phyloP scores from a whole-genome alignment of 2,888 invertebrate genomes.

The Drosophila gaucha region DNA sequence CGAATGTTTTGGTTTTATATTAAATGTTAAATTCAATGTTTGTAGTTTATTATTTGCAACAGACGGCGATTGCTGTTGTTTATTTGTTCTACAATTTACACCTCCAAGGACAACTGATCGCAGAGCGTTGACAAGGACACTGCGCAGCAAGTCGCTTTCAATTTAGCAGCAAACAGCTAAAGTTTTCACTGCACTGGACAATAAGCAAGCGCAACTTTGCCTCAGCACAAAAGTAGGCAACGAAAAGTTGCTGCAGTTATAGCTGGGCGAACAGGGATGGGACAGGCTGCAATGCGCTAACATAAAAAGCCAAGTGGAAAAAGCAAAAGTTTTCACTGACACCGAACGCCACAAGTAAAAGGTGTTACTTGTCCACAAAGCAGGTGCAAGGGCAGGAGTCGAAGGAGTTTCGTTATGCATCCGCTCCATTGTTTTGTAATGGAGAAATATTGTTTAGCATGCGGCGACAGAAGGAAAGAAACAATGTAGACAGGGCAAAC shows the following conservation, averaged over 20 bases:
- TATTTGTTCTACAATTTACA: conserved; percentile 71
- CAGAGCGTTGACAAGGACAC: conserved; percentile 51
- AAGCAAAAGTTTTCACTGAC: conserved; percentile 68
- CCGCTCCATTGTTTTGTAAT: conserved; percentile 70
- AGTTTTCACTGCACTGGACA: conserved; percentile 63
- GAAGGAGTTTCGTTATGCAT: conserved; percentile 22
- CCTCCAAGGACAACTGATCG: conserved; percentile 57
- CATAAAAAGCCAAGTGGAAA: conserved; percentile 65
- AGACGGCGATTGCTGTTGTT: conserved; percentile 34
- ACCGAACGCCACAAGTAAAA: conserved; percentile 71
- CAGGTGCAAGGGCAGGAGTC: conserved; percentile 13
- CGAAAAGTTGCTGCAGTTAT: conserved; percentile 61
- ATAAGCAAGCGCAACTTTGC: conserved; percentile 58
- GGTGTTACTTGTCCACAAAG: conserved; percentile 65
- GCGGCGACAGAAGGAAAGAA: conserved; percentile 20
- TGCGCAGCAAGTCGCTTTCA: conserved; percentile 70
- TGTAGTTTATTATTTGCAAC: no score
- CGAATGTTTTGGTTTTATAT: neutral
- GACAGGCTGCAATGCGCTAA: conserved; percentile 50
- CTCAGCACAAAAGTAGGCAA: conserved; percentile 63
- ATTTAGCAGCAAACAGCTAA: conserved; percentile 67
- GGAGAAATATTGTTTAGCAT: conserved; percentile 76
- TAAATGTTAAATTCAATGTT: neutral
- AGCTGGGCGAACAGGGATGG: neutral
- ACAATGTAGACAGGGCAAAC: neutral